phyloP scores from a whole-genome alignment of 2,888 invertebrate genomes.

The Odontocolon sp. region DNA sequence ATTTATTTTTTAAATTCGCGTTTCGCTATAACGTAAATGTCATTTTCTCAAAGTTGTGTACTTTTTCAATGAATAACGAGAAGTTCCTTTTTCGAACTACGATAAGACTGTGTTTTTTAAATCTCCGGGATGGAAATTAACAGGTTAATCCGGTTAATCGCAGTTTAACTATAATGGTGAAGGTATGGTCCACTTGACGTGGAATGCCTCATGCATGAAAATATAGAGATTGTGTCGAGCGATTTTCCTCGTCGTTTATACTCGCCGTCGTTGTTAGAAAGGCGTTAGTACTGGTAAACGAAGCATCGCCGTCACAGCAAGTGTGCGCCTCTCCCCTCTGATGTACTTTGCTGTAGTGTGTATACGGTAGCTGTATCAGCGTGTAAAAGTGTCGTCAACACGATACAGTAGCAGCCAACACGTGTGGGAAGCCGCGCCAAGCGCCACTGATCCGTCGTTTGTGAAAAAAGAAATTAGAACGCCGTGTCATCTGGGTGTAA shows the following conservation, averaged over 20 bases:
- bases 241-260: no score
- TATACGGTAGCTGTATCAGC: neutral
- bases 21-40: slow-evolving; percentile 8
- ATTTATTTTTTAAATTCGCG: slow-evolving; percentile 28
- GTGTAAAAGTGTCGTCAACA: slow-evolving; percentile 29
- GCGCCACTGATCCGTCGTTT: slow-evolving; percentile 22
- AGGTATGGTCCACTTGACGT: neutral
- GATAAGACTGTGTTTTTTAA: slow-evolving; percentile 1
- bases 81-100: neutral
- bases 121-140: no score
- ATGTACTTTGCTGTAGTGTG: neutral
- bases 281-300: no score
- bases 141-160: no score
- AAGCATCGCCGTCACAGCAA: neutral
- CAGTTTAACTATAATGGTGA: no score
- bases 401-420: slow-evolving; percentile 8
- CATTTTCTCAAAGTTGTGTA: neutral
- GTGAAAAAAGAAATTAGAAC: slow-evolving; percentile 31
- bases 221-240: no score
- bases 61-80: neutral
- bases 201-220: neutral
- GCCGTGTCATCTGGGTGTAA: slow-evolving; percentile 35
- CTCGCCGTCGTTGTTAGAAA: no score
- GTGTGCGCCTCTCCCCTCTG: neutral
- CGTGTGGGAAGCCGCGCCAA: slow-evolving; percentile 29